A percentile compares a stretch with the other conserved stretches of the same genome.
Evolutionary conservation across 2,113 vertebrate genomes (phyloP).

Genomic region (Serinus canaria): DNA sequence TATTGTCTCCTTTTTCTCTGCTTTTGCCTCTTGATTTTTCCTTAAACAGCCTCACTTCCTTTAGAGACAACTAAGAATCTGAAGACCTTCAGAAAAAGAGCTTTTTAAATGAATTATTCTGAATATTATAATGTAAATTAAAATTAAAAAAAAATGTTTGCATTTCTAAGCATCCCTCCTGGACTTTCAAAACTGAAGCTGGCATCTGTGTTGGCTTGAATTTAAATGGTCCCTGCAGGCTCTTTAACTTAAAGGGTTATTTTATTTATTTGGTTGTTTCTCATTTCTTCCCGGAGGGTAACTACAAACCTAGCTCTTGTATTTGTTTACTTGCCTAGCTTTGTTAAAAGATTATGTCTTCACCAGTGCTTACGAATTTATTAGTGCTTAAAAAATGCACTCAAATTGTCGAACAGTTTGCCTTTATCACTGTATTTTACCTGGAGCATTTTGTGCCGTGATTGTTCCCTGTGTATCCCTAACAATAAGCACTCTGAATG

Average conservation of each 20-base stretch:
- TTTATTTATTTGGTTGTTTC: constrained; percentile 58
- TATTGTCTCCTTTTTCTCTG: background rate
- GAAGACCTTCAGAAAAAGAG: background rate
- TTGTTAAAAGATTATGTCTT: constrained; percentile 51
- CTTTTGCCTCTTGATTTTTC: background rate
- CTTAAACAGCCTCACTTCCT: background rate
- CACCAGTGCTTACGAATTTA: background rate
- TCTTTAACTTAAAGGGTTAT: constrained; percentile 46
- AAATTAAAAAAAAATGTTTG: background rate
- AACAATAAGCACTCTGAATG: background rate
- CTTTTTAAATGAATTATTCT: background rate
- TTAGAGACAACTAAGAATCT: background rate
- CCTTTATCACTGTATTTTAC: constrained; percentile 29
- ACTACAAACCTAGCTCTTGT: constrained; percentile 23
- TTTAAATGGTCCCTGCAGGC: constrained; percentile 56
- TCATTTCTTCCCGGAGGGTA: constrained; percentile 36
- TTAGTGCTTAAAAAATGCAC: constrained; percentile 34
- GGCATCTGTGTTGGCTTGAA: constrained; percentile 58
- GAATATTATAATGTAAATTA: background rate
- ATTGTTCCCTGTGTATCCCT: background rate
- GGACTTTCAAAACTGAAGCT: constrained; percentile 39
- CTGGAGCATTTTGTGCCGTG: constrained; percentile 8
- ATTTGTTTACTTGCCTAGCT: constrained; percentile 56
- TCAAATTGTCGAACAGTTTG: constrained; percentile 31
- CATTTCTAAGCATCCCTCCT: constrained; percentile 23